Conservation (phyloP, 2,888 invertebrate genomes). For the Tachina grossa region DNA sequence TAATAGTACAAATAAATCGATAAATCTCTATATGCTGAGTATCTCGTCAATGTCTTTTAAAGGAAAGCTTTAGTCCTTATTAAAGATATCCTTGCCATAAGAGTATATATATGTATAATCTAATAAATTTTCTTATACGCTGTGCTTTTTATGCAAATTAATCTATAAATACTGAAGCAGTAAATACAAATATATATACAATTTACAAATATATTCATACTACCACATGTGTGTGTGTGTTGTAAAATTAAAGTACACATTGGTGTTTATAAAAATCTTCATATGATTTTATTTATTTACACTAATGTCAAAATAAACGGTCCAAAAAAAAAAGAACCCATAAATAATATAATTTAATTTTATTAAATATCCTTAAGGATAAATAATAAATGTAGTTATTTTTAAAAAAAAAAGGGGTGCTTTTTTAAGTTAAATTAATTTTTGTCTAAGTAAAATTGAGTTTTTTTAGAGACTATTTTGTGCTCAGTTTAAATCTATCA, state of each 20-base stretch:
- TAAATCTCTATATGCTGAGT: neutral
- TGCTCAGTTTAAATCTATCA: conserved; percentile 37
- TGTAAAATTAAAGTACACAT: conserved; percentile 6
- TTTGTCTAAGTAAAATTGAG: neutral
- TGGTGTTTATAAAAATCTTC: neutral
- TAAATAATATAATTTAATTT: no score
- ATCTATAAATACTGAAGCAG: neutral
- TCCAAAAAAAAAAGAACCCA: no score
- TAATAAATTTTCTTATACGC: conserved; percentile 3
- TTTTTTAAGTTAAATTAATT: neutral
- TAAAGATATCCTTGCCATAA: neutral
- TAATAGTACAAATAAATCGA: neutral
- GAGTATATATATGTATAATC: conserved; percentile 5
- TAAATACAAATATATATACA: neutral
- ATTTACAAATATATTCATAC: neutral
- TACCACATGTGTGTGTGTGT: no score
- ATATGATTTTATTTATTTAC: conserved; percentile 20
- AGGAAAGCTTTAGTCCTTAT: neutral
- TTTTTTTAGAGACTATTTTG: neutral
- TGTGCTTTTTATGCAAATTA: conserved; percentile 57
- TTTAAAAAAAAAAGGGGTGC: no score
- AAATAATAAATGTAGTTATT: no score
- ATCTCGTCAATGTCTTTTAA: neutral
- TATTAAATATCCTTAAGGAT: no score
- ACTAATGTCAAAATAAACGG: neutral